Evolutionary conservation across 2,888 invertebrate species (phyloP).

Genomic region (Andrena minutula): DNA sequence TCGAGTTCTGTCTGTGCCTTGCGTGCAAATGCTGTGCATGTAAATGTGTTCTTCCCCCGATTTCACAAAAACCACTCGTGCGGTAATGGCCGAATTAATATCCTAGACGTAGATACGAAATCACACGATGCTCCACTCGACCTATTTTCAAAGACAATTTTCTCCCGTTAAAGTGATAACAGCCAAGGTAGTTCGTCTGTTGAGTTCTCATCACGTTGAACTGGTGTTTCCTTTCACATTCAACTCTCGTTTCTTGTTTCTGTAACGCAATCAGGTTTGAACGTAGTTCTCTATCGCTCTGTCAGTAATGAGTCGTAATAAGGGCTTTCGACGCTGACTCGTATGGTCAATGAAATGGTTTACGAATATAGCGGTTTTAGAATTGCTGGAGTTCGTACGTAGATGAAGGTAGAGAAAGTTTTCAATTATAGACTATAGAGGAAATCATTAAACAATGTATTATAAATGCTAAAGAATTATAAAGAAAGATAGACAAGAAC

Average conservation of each 20-base stretch:
- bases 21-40: constrained; percentile 40
- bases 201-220: neutral
- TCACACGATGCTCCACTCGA: constrained; percentile 36
- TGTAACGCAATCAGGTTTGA: neutral
- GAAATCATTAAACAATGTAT: too few species aligned
- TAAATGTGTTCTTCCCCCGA: constrained; percentile 37
- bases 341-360: too few species aligned
- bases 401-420: too few species aligned
- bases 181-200: neutral
- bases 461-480: too few species aligned
- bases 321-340: too few species aligned
- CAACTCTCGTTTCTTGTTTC: neutral
- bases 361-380: too few species aligned
- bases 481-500: too few species aligned
- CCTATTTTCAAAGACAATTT: constrained; percentile 24
- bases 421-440: too few species aligned
- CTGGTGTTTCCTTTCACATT: neutral
- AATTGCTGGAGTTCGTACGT: too few species aligned
- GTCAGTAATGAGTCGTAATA: neutral
- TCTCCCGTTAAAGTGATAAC: constrained; percentile 2
- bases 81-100: constrained; percentile 70
- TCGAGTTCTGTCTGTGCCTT: constrained; percentile 20
- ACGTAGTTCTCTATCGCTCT: too few species aligned
- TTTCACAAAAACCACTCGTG: constrained; percentile 51
- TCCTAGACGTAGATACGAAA: constrained; percentile 55